Evolutionary conservation across 2,113 vertebrate species (phyloP).

Genomic region (Podiceps cristatus): DNA sequence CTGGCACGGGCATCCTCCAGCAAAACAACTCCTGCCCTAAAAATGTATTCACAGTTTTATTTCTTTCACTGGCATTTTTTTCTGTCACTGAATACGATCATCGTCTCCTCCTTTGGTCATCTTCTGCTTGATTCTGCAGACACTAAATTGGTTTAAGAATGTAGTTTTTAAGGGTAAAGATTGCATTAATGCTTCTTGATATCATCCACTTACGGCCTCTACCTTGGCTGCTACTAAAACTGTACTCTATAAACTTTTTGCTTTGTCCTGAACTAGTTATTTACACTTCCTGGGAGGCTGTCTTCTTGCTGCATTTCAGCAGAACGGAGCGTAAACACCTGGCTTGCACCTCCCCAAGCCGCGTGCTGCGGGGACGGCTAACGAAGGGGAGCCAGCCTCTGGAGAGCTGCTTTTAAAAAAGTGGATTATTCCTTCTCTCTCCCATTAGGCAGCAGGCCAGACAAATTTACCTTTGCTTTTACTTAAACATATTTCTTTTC

Average conservation of each 20-base stretch:
- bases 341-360: neutral
- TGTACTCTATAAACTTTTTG: neutral
- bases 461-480: slow-evolving; percentile 42
- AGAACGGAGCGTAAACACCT: neutral
- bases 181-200: neutral
- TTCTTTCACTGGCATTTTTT: neutral
- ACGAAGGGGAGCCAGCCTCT: neutral
- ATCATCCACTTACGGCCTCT: neutral
- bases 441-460: slow-evolving; percentile 41
- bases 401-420: slow-evolving; percentile 2
- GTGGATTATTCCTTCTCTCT: neutral
- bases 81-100: neutral
- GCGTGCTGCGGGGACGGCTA: neutral
- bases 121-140: neutral
- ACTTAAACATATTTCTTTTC: slow-evolving; percentile 30
- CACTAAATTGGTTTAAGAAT: neutral
- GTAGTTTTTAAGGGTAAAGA: neutral
- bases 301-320: neutral
- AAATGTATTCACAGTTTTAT: neutral
- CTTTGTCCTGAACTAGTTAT: neutral
- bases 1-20: neutral
- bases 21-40: neutral
- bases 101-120: neutral
- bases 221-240: neutral
- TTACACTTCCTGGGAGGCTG: neutral